Percentiles rank a stretch among this genome's conserved stretches.
Evolutionary conservation across 2,113 vertebrate genomes (phyloP).

Genomic region (Globicephala melas): DNA sequence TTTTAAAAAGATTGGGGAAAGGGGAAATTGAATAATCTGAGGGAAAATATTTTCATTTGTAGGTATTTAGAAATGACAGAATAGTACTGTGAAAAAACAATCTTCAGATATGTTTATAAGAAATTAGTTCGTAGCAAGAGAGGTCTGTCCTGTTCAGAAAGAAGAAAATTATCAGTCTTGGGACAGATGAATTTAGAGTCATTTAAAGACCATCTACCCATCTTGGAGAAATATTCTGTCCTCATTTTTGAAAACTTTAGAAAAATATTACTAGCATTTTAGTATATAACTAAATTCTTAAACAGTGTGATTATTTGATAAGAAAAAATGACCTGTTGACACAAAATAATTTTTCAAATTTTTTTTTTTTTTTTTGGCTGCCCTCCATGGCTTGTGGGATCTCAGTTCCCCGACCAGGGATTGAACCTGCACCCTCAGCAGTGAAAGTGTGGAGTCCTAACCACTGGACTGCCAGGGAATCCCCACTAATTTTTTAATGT

Average conservation of each 20-base stretch:
- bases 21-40: background rate
- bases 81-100: background rate
- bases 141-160: background rate
- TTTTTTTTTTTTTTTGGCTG: background rate
- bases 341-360: background rate
- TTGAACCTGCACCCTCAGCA: background rate
- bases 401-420: background rate
- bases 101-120: background rate
- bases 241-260: background rate
- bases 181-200: background rate
- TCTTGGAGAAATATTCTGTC: background rate
- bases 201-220: background rate
- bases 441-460: rapidly evolving
- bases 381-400: background rate
- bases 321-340: background rate
- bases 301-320: background rate
- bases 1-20: background rate
- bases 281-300: background rate
- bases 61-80: slow-evolving; percentile 29
- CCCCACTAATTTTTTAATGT: background rate
- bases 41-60: background rate
- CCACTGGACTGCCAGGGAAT: background rate
- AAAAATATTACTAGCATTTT: background rate
- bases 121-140: background rate
- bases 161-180: background rate